These are phyloP conservation scores for Poeciliopsis occidentalis DNA, from an alignment of 2,113 vertebrate genomes.

Conservation along the genomic window DNA sequence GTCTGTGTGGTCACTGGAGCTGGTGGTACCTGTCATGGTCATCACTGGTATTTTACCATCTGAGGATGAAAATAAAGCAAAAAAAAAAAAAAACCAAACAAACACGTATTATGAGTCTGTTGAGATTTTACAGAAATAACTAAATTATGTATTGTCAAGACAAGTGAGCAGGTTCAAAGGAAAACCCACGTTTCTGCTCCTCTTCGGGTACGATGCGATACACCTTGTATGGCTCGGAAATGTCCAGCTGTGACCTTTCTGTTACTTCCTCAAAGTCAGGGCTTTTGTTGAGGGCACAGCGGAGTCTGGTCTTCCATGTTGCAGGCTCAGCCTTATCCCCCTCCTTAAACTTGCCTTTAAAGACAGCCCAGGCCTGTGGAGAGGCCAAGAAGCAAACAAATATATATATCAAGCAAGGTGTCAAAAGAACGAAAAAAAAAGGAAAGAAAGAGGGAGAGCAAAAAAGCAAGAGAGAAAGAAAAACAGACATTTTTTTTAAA, in stretches of 20 bases:
- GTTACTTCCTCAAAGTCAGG: constrained; percentile 98
- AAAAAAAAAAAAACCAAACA: no score
- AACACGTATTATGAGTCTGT: not conserved
- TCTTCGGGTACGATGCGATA: constrained; percentile 96
- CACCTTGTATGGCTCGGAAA: constrained; percentile 98
- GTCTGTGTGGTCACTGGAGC: constrained; percentile 75
- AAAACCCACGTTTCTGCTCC: constrained; percentile 91
- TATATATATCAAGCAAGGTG: not conserved
- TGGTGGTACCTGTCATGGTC: constrained; percentile 39
- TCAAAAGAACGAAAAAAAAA: no score
- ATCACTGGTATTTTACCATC: constrained; percentile 80
- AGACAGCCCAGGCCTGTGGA: constrained; percentile 93
- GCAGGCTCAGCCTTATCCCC: constrained; percentile 96
- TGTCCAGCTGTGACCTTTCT: constrained; percentile 96
- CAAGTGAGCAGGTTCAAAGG: not conserved
- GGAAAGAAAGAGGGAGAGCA: not conserved
- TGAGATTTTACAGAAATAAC: not conserved
- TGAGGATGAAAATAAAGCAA: constrained; percentile 19
- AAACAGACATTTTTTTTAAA: not conserved
- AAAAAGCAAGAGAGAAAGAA: not conserved
- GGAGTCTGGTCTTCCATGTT: constrained; percentile 97
- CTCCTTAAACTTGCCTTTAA: constrained; percentile 99
- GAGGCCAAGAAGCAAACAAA: no score
- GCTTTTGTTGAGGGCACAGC: constrained; percentile 97
- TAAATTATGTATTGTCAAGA: not conserved